Evolutionary conservation across 1,140 invertebrate species (phyloP).

Genomic region (Neuroterus valhalla): DNA sequence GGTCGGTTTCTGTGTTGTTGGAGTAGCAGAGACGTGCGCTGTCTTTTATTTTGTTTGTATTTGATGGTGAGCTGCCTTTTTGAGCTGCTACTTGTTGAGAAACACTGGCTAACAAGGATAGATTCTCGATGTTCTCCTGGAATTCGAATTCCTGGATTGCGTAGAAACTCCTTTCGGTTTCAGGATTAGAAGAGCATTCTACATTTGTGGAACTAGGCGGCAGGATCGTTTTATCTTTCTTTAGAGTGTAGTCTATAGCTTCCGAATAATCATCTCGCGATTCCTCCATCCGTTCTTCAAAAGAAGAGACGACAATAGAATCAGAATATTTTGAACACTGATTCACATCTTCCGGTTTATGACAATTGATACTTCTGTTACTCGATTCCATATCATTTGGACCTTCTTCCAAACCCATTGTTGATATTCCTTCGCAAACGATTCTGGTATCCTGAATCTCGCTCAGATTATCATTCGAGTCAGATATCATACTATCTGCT

Average conservation of each 20-base stretch:
- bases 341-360: background rate
- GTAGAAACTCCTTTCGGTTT: constrained; percentile 14
- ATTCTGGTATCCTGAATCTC: background rate
- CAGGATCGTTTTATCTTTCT: background rate
- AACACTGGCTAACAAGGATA: constrained; percentile 69
- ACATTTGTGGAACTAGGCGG: background rate
- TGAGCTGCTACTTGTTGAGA: constrained; percentile 56
- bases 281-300: background rate
- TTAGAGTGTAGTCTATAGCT: background rate
- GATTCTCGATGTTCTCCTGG: constrained; percentile 65
- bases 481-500: constrained; percentile 24
- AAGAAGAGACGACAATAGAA: background rate
- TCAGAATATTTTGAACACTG: constrained; percentile 30
- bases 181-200: background rate
- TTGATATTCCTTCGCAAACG: background rate
- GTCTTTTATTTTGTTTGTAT: constrained; percentile 67
- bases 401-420: background rate
- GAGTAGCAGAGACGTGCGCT: constrained; percentile 51
- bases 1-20: constrained; percentile 14
- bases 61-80: constrained; percentile 31
- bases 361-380: background rate
- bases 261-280: background rate
- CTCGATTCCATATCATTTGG: too few species aligned
- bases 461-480: background rate
- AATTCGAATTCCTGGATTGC: constrained; percentile 55